Evolutionary conservation across 2,797 vertebrate genomes (phyloP).

Genomic region (Hypotaenidia philippensis): DNA sequence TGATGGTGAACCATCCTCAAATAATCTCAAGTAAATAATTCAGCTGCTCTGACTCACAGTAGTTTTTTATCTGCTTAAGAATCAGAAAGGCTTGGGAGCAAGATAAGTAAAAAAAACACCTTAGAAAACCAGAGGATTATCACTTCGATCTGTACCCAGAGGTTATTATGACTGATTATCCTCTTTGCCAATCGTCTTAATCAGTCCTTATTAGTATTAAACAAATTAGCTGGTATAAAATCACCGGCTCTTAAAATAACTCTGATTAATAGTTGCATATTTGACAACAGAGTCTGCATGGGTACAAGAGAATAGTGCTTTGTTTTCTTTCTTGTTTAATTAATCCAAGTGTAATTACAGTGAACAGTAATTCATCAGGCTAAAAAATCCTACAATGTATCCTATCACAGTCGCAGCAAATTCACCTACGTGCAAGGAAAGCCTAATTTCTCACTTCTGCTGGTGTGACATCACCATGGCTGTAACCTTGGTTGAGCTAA

Average conservation of each 20-base stretch:
- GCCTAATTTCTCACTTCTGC: conserved; percentile 20
- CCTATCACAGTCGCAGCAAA: not conserved
- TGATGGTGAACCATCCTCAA: not conserved
- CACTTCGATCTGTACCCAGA: not conserved
- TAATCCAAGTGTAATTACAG: conserved; percentile 32
- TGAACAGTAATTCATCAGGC: not conserved
- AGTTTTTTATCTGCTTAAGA: not conserved
- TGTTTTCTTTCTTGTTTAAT: conserved; percentile 23
- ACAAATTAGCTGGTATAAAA: conserved; percentile 1
- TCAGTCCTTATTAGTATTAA: not conserved
- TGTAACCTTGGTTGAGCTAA: conserved; percentile 31
- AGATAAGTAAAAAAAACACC: not conserved
- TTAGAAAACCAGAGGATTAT: not conserved
- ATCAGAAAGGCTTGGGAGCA: not conserved
- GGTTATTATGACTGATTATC: not conserved
- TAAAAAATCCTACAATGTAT: not conserved
- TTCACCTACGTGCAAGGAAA: not conserved
- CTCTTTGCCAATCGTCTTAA: not conserved
- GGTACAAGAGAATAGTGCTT: not conserved
- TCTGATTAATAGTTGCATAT: not conserved
- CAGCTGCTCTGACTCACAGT: not conserved
- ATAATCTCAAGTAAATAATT: not conserved
- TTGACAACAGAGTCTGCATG: not conserved
- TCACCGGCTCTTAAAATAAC: not conserved
- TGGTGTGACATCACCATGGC: conserved; percentile 13